Percentiles rank a stretch among this genome's conserved stretches.
phyloP scores from a whole-genome alignment of 2,888 invertebrate genomes.

The Eulithis prunata region DNA sequence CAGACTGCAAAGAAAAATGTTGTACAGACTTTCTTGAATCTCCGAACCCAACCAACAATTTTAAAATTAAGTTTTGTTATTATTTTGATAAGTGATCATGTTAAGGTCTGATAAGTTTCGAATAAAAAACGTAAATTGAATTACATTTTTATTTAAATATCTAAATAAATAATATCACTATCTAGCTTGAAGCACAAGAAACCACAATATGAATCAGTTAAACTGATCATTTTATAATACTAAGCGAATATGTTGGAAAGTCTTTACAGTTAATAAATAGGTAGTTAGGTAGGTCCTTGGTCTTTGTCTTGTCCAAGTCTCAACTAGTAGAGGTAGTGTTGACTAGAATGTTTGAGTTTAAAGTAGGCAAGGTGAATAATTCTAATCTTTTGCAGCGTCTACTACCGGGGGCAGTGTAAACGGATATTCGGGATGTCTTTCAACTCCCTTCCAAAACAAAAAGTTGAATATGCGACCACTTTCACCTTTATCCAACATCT shows the following conservation, averaged over 20 bases:
- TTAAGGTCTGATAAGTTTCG: conserved; percentile 9
- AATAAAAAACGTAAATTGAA: conserved; percentile 33
- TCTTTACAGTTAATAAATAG: conserved; percentile 1
- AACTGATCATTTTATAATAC: conserved; percentile 44
- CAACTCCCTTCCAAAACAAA: conserved; percentile 87
- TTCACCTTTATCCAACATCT: conserved; percentile 85
- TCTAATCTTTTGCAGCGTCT: conserved; percentile 24
- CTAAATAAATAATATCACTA: conserved; percentile 35
- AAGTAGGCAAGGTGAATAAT: conserved; percentile 14
- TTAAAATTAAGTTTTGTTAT: background rate
- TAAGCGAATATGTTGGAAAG: conserved; percentile 19
- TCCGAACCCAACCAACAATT: background rate
- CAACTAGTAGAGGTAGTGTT: conserved; percentile 44
- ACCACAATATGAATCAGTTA: conserved; percentile 48
- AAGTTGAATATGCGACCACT: conserved; percentile 88
- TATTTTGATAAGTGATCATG: conserved; percentile 4
- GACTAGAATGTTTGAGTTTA: conserved; percentile 49
- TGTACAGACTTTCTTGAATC: conserved; percentile 93
- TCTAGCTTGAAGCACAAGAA: conserved; percentile 35
- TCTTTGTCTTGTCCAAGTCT: background rate
- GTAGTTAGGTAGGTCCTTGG: conserved; percentile 1
- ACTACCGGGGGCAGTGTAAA: conserved; percentile 64
- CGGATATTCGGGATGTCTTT: conserved; percentile 89
- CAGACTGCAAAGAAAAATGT: conserved; percentile 97
- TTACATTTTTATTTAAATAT: conserved; percentile 40